These are phyloP conservation scores for Ellobium chinense DNA, from an alignment of 2,888 invertebrate species.

Conservation along the genomic window DNA sequence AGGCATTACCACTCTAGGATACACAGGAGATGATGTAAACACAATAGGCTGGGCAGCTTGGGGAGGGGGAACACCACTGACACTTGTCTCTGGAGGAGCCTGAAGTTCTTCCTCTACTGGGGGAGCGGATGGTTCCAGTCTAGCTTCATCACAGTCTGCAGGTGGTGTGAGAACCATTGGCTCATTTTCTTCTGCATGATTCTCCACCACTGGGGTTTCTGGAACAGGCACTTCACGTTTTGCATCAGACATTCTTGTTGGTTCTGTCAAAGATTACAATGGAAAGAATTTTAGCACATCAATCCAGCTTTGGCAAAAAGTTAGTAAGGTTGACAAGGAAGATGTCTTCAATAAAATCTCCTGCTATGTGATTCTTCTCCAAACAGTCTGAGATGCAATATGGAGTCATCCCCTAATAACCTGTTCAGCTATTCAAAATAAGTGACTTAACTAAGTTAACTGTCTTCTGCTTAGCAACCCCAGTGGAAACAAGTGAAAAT, in stretches of 20 bases:
- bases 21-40: neutral
- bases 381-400: too few relatives aligned
- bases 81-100: neutral
- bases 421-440: too few relatives aligned
- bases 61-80: neutral
- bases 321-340: too few relatives aligned
- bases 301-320: too few relatives aligned
- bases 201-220: neutral
- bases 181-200: neutral
- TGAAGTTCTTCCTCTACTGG: neutral
- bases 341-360: too few relatives aligned
- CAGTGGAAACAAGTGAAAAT: too few relatives aligned
- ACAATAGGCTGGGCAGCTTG: neutral
- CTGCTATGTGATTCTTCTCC: too few relatives aligned
- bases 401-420: too few relatives aligned
- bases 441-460: too few relatives aligned
- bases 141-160: neutral
- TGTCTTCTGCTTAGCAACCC: too few relatives aligned
- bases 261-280: constrained; percentile 6
- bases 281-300: too few relatives aligned
- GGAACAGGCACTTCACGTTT: neutral
- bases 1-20: neutral
- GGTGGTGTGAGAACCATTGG: neutral
- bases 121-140: constrained; percentile 6
- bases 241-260: neutral